phyloP scores from a whole-genome alignment of 2,113 vertebrate species.

The Platanista minor region DNA sequence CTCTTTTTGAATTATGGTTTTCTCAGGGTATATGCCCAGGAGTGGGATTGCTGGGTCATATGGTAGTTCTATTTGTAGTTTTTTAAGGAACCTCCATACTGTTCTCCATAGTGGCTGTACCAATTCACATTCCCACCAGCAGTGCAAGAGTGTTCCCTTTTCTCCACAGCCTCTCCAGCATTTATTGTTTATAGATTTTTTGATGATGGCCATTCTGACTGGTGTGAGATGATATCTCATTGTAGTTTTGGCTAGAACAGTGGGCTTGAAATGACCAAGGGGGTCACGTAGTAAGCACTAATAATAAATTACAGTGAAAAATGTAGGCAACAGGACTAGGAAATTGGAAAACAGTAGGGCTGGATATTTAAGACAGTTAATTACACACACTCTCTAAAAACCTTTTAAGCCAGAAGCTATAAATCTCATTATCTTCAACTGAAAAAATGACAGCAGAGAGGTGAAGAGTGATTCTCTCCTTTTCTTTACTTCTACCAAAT shows the following conservation, averaged over 20 bases:
- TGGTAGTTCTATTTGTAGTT: too few relatives aligned
- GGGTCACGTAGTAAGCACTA: background rate
- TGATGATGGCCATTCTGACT: too few relatives aligned
- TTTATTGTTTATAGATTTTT: too few relatives aligned
- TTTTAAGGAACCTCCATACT: too few relatives aligned
- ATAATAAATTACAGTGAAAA: background rate
- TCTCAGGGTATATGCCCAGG: too few relatives aligned
- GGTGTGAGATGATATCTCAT: too few relatives aligned
- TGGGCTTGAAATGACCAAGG: background rate
- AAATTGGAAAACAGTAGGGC: background rate
- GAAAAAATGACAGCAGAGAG: background rate
- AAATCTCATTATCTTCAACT: background rate
- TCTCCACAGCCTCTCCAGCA: too few relatives aligned
- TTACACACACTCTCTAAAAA: background rate
- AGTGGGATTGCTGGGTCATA: too few relatives aligned
- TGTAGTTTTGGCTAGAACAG: background rate
- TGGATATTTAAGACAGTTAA: background rate
- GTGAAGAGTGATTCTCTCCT: background rate
- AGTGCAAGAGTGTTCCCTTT: too few relatives aligned
- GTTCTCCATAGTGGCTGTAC: too few relatives aligned
- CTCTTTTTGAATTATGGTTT: too few relatives aligned
- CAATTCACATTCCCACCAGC: too few relatives aligned
- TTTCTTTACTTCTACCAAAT: conserved; percentile 13
- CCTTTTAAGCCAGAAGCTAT: background rate
- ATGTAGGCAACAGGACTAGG: background rate